A percentile compares a stretch with the other conserved stretches of the same genome.
Evolutionary conservation across 2,113 vertebrate species (phyloP).

Genomic region (Xenopus tropicalis): UCB_Xtro_10.0 CM004447.2:144284501-144285000

Average conservation of each 20-base stretch:
- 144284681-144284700: no score
- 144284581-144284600: no score
- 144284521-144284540: no score
- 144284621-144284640: no score
- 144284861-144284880: conserved; percentile 25
- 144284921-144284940: conserved; percentile 13
- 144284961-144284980: conserved; percentile 10
- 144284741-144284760: background rate
- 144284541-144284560: no score
- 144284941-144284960: conserved; percentile 26
- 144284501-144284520: no score
- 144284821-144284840: conserved; percentile 25
- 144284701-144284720: no score
- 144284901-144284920: conserved; percentile 24
- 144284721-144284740: no score
- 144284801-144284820: conserved; percentile 7
- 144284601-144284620: no score
- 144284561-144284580: no score
- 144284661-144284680: no score
- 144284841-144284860: conserved; percentile 18
- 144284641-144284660: no score
- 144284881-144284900: conserved; percentile 31
- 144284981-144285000: background rate
- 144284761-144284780: background rate
- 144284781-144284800: conserved; percentile 9